phyloP scores from a whole-genome alignment of 2,113 vertebrate species.

The Axis porcinus region DNA sequence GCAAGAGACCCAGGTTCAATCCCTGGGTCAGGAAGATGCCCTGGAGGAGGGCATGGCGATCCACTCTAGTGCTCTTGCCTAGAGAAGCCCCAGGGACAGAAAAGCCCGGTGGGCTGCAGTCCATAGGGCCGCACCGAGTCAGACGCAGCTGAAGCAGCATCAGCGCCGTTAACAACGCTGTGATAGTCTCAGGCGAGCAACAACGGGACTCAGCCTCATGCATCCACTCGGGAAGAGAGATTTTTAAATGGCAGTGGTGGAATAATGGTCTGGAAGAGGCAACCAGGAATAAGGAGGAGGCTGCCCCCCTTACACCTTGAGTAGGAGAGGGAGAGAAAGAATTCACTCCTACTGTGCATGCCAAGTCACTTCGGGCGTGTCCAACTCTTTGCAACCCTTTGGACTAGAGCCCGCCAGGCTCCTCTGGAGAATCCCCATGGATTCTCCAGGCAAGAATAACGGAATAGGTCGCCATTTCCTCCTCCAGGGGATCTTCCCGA shows the following conservation, averaged over 20 bases:
- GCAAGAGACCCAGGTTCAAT: neutral
- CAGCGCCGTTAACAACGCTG: neutral
- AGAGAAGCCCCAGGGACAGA: neutral
- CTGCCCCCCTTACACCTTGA: neutral
- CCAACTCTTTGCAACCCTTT: neutral
- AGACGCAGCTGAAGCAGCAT: neutral
- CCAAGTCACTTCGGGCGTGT: rapidly evolving
- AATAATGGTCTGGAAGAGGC: neutral
- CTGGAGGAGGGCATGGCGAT: neutral
- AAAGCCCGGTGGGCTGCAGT: neutral
- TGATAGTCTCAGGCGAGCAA: neutral
- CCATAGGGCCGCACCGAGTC: neutral
- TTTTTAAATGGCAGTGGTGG: neutral
- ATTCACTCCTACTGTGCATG: neutral
- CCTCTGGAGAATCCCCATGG: neutral
- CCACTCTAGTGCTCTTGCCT: neutral
- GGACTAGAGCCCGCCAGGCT: neutral
- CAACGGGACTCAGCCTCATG: neutral
- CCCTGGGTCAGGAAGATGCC: rapidly evolving
- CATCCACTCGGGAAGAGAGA: neutral
- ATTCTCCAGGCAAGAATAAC: neutral
- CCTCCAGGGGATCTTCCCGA: neutral
- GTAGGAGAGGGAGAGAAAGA: neutral
- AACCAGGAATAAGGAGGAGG: neutral
- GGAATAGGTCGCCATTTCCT: neutral